Conservation (phyloP, 2,113 vertebrate species). For the Vombatus ursinus region DNA sequence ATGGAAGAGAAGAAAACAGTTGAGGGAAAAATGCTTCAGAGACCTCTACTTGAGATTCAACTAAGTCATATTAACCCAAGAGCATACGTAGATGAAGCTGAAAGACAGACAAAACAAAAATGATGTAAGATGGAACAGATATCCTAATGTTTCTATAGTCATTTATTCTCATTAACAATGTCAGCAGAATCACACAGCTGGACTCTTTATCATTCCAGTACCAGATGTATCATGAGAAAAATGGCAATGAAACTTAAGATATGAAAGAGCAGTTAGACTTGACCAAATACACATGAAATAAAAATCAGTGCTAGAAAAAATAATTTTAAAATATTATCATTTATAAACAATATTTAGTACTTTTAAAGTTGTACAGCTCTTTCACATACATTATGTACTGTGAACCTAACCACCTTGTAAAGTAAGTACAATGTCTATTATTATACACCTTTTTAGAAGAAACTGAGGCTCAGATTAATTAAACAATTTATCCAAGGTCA, state of each 20-base stretch:
- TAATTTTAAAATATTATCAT: not conserved
- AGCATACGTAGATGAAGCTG: not conserved
- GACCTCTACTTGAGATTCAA: not conserved
- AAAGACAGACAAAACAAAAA: not conserved
- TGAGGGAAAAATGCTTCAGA: not conserved
- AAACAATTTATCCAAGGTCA: no score
- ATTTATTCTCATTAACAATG: not conserved
- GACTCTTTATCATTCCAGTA: not conserved
- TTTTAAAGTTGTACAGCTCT: not conserved
- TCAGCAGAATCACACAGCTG: not conserved
- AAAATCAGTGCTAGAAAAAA: not conserved
- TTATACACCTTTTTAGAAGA: not conserved
- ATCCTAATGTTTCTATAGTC: not conserved
- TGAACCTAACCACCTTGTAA: not conserved
- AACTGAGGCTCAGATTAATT: no score
- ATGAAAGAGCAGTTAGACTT: not conserved
- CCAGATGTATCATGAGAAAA: not conserved
- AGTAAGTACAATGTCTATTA: not conserved
- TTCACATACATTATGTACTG: not conserved
- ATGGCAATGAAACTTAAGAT: not conserved
- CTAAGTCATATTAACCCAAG: not conserved
- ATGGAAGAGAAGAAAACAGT: not conserved
- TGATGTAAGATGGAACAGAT: not conserved
- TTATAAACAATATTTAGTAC: not conserved
- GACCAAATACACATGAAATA: not conserved